Evolutionary conservation across 23 tunicate species (phyloP).

Genomic region (Styela clava): DNA sequence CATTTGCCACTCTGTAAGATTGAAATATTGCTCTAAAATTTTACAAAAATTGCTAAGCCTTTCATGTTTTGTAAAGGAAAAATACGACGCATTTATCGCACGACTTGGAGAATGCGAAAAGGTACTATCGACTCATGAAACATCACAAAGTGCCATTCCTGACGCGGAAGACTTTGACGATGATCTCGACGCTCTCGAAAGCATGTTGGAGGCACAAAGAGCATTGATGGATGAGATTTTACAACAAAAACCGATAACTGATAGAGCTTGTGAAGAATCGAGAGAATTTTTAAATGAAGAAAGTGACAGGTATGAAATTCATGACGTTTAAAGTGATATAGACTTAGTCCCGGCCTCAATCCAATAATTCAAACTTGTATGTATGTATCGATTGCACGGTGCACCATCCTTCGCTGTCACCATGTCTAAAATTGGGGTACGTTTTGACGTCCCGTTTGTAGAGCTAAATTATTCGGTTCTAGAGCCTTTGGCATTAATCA

Average conservation of each 20-base stretch:
- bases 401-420: no score
- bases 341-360: no score
- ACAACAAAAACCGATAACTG: not conserved
- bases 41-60: no score
- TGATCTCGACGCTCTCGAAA: conserved; percentile 14
- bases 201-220: conserved; percentile 13
- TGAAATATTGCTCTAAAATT: no score
- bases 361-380: no score
- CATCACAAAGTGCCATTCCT: not conserved
- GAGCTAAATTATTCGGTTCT: no score
- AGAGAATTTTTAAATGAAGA: conserved; percentile 13
- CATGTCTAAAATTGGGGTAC: no score
- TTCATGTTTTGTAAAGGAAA: conserved; percentile 6
- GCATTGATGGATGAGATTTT: conserved; percentile 3
- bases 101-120: not conserved
- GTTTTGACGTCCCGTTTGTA: no score
- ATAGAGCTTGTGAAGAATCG: not conserved
- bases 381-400: no score
- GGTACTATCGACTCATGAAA: not conserved
- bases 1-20: no score
- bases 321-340: no score
- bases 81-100: not conserved
- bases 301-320: conserved; percentile 10
- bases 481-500: no score
- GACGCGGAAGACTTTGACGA: conserved; percentile 3